A percentile compares a stretch with the other conserved stretches of the same genome.
phyloP scores from a whole-genome alignment of 1,140 invertebrate species.

The Pogonognathellus flavescens region DNA sequence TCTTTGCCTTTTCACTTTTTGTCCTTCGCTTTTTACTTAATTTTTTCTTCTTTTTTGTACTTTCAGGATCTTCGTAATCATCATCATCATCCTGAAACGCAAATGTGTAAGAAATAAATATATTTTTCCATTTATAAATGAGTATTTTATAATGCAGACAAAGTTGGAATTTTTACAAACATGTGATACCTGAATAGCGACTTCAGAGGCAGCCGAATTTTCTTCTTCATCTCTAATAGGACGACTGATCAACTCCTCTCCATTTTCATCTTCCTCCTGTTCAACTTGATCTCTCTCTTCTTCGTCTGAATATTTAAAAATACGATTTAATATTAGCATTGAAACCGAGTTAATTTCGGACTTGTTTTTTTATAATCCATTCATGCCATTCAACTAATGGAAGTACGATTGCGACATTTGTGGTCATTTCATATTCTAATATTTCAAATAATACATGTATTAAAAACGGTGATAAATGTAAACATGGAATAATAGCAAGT shows the following conservation, averaged over 20 bases:
- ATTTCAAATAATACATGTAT: too few relatives aligned
- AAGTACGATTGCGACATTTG: too few relatives aligned
- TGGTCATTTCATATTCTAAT: too few relatives aligned
- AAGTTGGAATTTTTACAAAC: background rate
- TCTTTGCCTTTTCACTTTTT: conserved; percentile 87
- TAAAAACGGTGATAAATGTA: too few relatives aligned
- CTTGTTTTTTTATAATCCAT: too few relatives aligned
- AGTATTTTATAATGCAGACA: background rate
- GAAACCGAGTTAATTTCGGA: too few relatives aligned
- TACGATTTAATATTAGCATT: too few relatives aligned
- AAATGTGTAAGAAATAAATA: too few relatives aligned
- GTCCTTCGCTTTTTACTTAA: conserved; percentile 93
- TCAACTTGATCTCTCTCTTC: conserved; percentile 53
- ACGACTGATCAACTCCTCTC: background rate
- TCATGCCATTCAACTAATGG: too few relatives aligned
- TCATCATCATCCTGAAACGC: conserved; percentile 82
- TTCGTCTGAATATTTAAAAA: too few relatives aligned
- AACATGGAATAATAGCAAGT: too few relatives aligned
- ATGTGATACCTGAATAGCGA: conserved; percentile 34
- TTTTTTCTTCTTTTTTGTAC: conserved; percentile 83
- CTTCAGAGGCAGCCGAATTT: conserved; percentile 17
- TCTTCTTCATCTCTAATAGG: conserved; percentile 29
- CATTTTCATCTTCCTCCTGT: conserved; percentile 22
- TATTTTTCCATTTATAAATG: background rate
- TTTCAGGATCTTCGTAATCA: conserved; percentile 88